A percentile compares a stretch with the other conserved stretches of the same genome.
Conservation (phyloP, 2,113 vertebrate species). For the Megaleporinus macrocephalus region DNA sequence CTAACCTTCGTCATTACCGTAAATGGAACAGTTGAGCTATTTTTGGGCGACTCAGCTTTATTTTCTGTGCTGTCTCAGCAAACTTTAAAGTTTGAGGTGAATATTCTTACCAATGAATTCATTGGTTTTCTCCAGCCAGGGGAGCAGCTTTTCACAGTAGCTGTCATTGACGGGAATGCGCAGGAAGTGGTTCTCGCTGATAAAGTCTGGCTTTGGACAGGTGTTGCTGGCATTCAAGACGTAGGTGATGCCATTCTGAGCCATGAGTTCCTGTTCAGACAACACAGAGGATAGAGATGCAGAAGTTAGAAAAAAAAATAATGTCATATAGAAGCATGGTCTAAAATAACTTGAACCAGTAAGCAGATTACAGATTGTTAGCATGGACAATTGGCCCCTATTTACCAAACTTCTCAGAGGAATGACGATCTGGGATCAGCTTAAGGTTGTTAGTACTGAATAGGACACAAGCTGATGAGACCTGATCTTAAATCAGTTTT, state of each 20-base stretch:
- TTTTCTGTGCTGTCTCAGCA: constrained; percentile 18
- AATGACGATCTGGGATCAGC: background rate
- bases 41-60: background rate
- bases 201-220: constrained; percentile 97
- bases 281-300: background rate
- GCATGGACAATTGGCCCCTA: too few species aligned
- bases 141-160: constrained; percentile 96
- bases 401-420: background rate
- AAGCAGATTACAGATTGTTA: background rate
- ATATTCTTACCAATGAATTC: constrained; percentile 91
- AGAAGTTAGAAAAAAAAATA: background rate
- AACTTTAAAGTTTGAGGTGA: background rate
- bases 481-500: background rate
- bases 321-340: background rate
- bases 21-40: constrained; percentile 18
- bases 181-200: constrained; percentile 96
- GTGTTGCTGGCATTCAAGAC: constrained; percentile 98
- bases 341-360: background rate
- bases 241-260: constrained; percentile 93
- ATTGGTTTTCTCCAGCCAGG: constrained; percentile 96
- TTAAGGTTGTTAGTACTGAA: background rate
- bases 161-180: constrained; percentile 96
- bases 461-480: background rate
- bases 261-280: constrained; percentile 90
- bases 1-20: constrained; percentile 8